Conservation (phyloP, 2,888 invertebrate species). For the Pomacea canaliculata region DNA sequence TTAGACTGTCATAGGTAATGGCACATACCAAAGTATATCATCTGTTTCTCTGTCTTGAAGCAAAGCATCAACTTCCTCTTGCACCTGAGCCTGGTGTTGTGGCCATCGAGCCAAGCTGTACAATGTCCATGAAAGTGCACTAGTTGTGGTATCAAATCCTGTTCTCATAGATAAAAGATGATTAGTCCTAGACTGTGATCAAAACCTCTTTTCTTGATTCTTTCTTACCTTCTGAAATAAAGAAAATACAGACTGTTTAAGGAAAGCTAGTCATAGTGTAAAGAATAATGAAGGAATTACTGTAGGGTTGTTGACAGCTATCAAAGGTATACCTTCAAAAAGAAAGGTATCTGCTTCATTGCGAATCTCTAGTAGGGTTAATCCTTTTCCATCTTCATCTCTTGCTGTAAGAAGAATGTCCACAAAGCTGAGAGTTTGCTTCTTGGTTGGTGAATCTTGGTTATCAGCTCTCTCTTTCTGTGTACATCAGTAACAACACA, state of each 20-base stretch:
- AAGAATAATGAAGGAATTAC: too few relatives aligned
- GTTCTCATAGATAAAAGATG: neutral
- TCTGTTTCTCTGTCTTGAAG: constrained; percentile 41
- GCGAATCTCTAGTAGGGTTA: constrained; percentile 52
- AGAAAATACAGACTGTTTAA: too few relatives aligned
- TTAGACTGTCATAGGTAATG: too few relatives aligned
- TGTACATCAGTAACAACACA: neutral
- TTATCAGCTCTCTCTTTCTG: constrained; percentile 16
- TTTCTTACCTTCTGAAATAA: too few relatives aligned
- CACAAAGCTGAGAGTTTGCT: constrained; percentile 26
- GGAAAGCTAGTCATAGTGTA: too few relatives aligned
- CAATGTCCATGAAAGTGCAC: constrained; percentile 53
- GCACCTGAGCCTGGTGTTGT: constrained; percentile 45
- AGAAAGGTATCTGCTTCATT: constrained; percentile 59
- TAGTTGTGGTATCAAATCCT: constrained; percentile 59
- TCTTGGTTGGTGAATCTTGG: constrained; percentile 4
- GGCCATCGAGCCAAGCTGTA: constrained; percentile 48
- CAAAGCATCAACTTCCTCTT: constrained; percentile 49
- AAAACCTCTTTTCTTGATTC: too few relatives aligned
- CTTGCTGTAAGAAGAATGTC: constrained; percentile 51
- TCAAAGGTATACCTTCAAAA: constrained; percentile 44
- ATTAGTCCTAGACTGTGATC: too few relatives aligned
- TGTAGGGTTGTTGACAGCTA: too few relatives aligned
- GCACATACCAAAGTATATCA: constrained; percentile 34
- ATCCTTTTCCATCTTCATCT: constrained; percentile 51